Conservation (phyloP, 2,113 vertebrate genomes). For the Hemibagrus wyckioides region DNA sequence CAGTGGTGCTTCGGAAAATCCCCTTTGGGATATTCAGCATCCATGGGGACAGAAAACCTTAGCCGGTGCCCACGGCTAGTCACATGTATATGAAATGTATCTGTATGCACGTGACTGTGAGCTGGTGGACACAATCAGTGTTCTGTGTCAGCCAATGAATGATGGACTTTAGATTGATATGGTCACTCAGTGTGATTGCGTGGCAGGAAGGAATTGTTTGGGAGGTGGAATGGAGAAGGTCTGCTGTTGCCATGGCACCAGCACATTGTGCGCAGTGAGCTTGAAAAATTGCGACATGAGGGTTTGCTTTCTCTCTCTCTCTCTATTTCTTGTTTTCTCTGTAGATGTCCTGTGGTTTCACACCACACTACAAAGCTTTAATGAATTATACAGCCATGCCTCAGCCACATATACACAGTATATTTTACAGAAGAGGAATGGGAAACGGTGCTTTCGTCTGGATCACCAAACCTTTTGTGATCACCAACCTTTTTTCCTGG, state of each 20-base stretch:
- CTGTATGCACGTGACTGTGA: constrained; percentile 37
- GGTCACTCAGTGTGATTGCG: constrained; percentile 27
- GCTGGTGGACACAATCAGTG: constrained; percentile 35
- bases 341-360: not conserved
- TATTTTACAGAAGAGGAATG: not conserved
- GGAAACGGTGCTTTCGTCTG: not conserved
- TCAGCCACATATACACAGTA: not conserved
- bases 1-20: constrained; percentile 34
- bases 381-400: not conserved
- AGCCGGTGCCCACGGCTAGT: not conserved
- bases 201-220: not conserved
- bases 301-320: not conserved
- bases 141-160: constrained; percentile 29
- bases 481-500: no score
- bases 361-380: not conserved
- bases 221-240: not conserved
- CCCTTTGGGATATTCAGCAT: constrained; percentile 26
- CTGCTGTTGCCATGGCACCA: constrained; percentile 52
- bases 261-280: constrained; percentile 36
- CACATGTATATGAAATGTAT: constrained; percentile 9
- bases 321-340: not conserved
- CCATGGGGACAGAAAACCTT: constrained; percentile 5
- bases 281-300: constrained; percentile 10
- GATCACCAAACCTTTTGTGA: not conserved
- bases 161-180: constrained; percentile 25